Conservation (phyloP, 2,888 invertebrate species). For the Caenorhabditis sp. region DNA sequence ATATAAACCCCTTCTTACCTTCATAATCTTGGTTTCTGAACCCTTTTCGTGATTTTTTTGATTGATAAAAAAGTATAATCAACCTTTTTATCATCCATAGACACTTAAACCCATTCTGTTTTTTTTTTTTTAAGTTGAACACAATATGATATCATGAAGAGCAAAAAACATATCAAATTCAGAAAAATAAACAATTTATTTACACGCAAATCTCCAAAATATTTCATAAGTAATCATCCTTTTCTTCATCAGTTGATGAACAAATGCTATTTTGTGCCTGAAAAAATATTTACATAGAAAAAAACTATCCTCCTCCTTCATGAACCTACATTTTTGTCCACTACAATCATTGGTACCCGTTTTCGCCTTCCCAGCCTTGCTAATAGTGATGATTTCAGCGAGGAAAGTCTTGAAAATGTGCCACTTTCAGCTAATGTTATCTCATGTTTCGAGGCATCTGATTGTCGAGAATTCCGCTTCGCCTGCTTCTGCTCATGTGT, state of each 20-base stretch:
- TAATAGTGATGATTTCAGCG: not conserved
- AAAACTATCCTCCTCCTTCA: no score
- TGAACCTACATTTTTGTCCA: slow-evolving; percentile 9
- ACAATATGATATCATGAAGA: no score
- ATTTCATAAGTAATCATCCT: slow-evolving; percentile 11
- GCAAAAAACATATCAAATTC: no score
- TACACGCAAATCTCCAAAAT: not conserved
- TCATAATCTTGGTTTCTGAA: no score
- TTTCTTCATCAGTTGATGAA: slow-evolving; percentile 7
- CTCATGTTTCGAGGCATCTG: not conserved
- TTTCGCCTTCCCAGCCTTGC: slow-evolving; percentile 19
- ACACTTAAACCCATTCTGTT: no score
- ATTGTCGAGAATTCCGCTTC: not conserved
- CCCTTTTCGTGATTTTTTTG: no score
- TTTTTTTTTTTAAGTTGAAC: no score
- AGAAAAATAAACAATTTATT: not conserved
- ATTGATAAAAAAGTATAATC: no score
- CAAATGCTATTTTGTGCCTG: slow-evolving; percentile 1
- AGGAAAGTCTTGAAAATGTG: not conserved
- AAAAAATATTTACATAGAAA: not conserved
- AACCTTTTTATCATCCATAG: no score
- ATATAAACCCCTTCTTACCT: no score
- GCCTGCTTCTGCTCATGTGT: slow-evolving; percentile 17
- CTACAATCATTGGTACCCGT: not conserved
- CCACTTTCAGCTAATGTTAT: not conserved